Evolutionary conservation across 2,113 vertebrate genomes (phyloP).

Genomic region (Siniperca chuatsi): DNA sequence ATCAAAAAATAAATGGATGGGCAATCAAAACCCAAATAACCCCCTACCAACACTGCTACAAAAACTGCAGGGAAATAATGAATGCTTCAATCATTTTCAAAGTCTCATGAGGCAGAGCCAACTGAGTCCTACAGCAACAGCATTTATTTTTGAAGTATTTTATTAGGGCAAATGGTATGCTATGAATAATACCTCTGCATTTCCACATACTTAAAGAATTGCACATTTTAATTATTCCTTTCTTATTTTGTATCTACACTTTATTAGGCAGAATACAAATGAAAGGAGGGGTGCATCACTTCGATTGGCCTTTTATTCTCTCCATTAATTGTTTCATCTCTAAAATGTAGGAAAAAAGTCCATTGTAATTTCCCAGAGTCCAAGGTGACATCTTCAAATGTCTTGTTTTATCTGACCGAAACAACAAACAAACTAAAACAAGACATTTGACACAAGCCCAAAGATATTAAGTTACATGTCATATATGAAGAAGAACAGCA

Average conservation of each 20-base stretch:
- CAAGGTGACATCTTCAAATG: no score
- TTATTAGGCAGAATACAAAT: not conserved
- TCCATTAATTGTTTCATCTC: not conserved
- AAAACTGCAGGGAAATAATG: slow-evolving; percentile 1
- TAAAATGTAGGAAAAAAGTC: not conserved
- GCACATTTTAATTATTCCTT: not conserved
- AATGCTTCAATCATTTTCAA: slow-evolving; percentile 7
- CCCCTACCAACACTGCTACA: not conserved
- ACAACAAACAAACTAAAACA: not conserved
- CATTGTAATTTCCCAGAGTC: no score
- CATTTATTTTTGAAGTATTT: not conserved
- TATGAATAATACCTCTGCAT: not conserved
- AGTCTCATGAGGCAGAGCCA: not conserved
- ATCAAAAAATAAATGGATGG: slow-evolving; percentile 20
- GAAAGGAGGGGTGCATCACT: not conserved
- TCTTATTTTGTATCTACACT: not conserved
- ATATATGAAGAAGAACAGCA: no score
- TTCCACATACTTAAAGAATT: not conserved
- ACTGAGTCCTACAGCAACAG: not conserved
- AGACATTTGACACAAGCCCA: not conserved
- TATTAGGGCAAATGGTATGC: not conserved
- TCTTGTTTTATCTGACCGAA: no score
- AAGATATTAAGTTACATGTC: no score
- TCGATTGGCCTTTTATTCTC: not conserved
- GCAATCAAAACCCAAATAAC: slow-evolving; percentile 26